Base-by-base conservation (phyloP, 1,140 invertebrate genomes). In the Panonychus citri region DNA sequence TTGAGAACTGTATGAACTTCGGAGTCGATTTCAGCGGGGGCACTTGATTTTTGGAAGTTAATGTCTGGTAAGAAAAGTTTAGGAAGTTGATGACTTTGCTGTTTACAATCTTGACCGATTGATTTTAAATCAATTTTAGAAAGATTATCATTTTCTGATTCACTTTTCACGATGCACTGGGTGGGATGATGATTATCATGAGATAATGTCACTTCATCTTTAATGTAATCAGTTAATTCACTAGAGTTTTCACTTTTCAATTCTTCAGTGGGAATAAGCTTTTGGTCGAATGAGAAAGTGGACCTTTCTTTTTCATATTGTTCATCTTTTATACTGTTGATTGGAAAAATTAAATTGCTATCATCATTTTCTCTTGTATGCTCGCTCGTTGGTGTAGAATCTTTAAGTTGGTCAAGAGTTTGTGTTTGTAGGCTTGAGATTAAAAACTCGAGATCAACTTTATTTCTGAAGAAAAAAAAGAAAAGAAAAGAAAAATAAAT, bases 381-480 rank as follows among this genome's bases (percentile, higher is more conserved):
- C 50, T 62, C 55, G 58, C 53, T 57, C 21, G 28, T 12, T 21
- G 50, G 53, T 17, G 60, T 55, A 54, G 60, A 65, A 27, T 57
- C 60, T 56, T 59, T 63, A 49, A 53, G 57, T 28, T 24, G 17
- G 30, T 39, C 24, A 15, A 53, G 37, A 27, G 5, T 49, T 8
- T 49, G 30, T 8, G 48, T 75, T 48, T 78, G 78, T 28, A 88
- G 69, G 56, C 78, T 74, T 28, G 71, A 71, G 64, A 89, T 85
- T 10, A 88, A 72, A 63, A 76, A 74, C 21, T 80, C 77, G 57
- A 88, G 70, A 61, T 81, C 81, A 59, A 82, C 79, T 53, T 81
- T 58, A 50, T 54, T 21, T 49, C 52, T 54, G 30, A 12, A 27
- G 24, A 17, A 59, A 49, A 26, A 37, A 48, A 30, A 13, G n/a